These are phyloP conservation scores for Chrysopilus asiliformis DNA, from an alignment of 2,888 invertebrate genomes.

Conservation along the genomic window DNA sequence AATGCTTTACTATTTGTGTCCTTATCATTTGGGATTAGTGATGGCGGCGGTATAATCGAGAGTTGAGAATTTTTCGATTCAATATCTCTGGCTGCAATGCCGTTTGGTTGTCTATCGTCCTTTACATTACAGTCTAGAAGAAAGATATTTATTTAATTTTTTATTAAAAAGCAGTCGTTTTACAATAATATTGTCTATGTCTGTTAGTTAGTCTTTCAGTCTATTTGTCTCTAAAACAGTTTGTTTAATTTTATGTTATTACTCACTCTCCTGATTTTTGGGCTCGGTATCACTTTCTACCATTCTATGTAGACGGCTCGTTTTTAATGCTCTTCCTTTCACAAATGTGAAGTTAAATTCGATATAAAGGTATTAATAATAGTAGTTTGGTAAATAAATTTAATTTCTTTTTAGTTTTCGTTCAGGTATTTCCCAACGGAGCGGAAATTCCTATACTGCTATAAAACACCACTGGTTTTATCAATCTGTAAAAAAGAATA, in stretches of 20 bases:
- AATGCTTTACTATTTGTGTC: conserved; percentile 26
- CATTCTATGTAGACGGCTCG: conserved; percentile 72
- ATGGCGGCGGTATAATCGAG: conserved; percentile 29
- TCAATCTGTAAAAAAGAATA: too few species aligned
- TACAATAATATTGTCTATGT: too few species aligned
- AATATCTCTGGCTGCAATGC: conserved; percentile 58
- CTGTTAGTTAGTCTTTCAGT: not conserved
- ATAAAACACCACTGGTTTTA: too few species aligned
- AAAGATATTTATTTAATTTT: conserved; percentile 2
- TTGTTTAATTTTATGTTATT: conserved; percentile 4
- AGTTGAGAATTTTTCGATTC: conserved; percentile 27
- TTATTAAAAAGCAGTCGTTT: too few species aligned
- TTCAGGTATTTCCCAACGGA: too few species aligned
- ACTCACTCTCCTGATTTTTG: conserved; percentile 65
- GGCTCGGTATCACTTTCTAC: conserved; percentile 77
- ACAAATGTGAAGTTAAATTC: too few species aligned
- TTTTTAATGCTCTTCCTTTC: too few species aligned
- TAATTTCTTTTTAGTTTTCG: too few species aligned
- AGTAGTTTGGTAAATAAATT: too few species aligned
- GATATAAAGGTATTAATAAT: too few species aligned
- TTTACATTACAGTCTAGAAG: conserved; percentile 76
- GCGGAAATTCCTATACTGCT: too few species aligned
- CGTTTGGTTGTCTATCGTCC: conserved; percentile 66
- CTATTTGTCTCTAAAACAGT: not conserved
- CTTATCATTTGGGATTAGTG: conserved; percentile 25